These are phyloP conservation scores for Dendrolimus punctatus DNA, from an alignment of 1,140 invertebrate species.

Conservation along the genomic window DNA sequence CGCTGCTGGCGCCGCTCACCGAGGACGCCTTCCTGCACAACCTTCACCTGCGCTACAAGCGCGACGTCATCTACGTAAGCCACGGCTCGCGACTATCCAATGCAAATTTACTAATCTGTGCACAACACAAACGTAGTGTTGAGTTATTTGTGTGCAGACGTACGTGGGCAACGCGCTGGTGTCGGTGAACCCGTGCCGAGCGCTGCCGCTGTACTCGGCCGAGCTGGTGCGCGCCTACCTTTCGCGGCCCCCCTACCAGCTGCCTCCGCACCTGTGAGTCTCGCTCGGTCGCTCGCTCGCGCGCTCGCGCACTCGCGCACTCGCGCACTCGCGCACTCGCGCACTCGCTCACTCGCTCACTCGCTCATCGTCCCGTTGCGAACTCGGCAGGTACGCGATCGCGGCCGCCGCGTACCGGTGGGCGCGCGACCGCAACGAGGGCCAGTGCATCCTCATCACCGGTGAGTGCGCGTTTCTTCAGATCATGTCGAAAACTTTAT, in stretches of 20 bases:
- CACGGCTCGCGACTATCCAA: no score
- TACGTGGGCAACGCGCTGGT: constrained; percentile 85
- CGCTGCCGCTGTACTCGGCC: constrained; percentile 84
- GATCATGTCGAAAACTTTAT: no score
- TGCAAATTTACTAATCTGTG: no score
- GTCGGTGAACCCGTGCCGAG: constrained; percentile 86
- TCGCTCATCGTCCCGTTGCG: neutral
- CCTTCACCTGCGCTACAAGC: constrained; percentile 82
- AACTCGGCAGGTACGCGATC: constrained; percentile 79
- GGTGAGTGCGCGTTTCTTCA: constrained; percentile 32
- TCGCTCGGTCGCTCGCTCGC: neutral
- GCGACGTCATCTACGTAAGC: constrained; percentile 86
- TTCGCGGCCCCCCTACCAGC: constrained; percentile 84
- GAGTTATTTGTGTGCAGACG: constrained; percentile 78
- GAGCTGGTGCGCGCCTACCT: constrained; percentile 85
- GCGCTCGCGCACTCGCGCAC: neutral
- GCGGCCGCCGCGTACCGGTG: constrained; percentile 84
- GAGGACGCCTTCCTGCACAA: constrained; percentile 85
- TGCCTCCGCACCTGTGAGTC: constrained; percentile 92
- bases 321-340: constrained; percentile 55
- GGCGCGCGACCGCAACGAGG: constrained; percentile 80
- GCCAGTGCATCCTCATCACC: constrained; percentile 89
- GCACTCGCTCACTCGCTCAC: neutral
- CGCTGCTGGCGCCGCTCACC: constrained; percentile 81
- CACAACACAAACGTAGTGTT: no score